A percentile compares a stretch with the other conserved stretches of the same genome.
These are phyloP conservation scores for Tachycineta bicolor DNA, from an alignment of 2,113 vertebrate species.

Conservation along the genomic window DNA sequence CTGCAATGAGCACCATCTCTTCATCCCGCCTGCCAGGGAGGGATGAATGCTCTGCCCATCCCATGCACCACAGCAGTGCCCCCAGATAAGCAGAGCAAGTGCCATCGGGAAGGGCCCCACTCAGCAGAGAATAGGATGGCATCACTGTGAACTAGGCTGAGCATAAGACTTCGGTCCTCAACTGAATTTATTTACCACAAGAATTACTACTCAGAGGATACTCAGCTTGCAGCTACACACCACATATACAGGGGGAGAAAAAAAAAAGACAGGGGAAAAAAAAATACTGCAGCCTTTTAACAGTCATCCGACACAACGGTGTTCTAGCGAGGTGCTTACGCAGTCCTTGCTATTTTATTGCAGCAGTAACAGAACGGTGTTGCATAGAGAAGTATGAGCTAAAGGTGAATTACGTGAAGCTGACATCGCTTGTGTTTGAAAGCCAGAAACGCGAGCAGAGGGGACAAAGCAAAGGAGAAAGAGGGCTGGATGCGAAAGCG, in stretches of 20 bases:
- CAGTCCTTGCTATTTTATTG: neutral
- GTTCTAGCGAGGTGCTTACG: neutral
- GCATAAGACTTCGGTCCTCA: neutral
- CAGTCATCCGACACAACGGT: neutral
- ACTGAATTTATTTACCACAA: neutral
- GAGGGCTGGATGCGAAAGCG: neutral
- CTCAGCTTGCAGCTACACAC: neutral
- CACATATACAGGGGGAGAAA: accelerated
- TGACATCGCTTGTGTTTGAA: accelerated
- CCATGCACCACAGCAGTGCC: neutral
- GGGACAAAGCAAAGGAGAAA: neutral
- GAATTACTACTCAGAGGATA: neutral
- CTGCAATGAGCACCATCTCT: neutral
- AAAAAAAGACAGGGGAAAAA: accelerated
- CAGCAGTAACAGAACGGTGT: neutral
- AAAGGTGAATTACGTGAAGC: neutral
- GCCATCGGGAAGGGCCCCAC: neutral
- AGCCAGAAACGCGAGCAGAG: accelerated
- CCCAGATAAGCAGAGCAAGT: neutral
- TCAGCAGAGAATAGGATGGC: neutral
- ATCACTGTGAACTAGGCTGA: neutral
- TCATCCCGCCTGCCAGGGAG: neutral
- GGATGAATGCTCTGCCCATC: neutral
- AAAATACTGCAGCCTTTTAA: neutral
- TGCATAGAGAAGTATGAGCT: accelerated